A percentile compares a stretch with the other conserved stretches of the same genome.
Evolutionary conservation across 1,140 invertebrate genomes (phyloP).

Genomic region (Drosophila melanica): DNA sequence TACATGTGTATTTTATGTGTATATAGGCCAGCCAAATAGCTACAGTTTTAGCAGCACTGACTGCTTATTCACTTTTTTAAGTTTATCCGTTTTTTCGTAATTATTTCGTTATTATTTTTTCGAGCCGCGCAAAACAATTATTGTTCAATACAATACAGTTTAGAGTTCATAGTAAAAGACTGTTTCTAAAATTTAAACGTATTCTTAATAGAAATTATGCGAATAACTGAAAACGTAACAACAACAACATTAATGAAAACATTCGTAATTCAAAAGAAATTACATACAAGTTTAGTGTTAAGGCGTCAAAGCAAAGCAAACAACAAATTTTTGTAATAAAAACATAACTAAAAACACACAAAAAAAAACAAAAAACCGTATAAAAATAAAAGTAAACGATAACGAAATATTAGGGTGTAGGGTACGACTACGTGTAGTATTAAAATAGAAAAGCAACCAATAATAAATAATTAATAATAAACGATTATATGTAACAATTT

Average conservation of each 20-base stretch:
- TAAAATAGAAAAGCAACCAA: conserved; percentile 44
- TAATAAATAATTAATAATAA: conserved; percentile 37
- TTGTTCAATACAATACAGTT: conserved; percentile 54
- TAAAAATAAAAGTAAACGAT: conserved; percentile 36
- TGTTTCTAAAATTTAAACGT: conserved; percentile 74
- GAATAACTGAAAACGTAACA: conserved; percentile 26
- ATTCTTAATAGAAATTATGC: conserved; percentile 49
- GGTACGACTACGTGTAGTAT: conserved; percentile 45
- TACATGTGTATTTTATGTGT: conserved; percentile 10
- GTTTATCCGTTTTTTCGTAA: conserved; percentile 9
- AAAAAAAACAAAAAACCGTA: conserved; percentile 2
- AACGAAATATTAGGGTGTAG: conserved; percentile 67
- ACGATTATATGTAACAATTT: conserved; percentile 53
- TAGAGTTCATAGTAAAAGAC: conserved; percentile 82
- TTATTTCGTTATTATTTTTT: not conserved
- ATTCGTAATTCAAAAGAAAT: conserved; percentile 28
- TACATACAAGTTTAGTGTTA: conserved; percentile 59
- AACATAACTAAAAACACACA: conserved; percentile 33
- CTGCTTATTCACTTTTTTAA: conserved; percentile 14
- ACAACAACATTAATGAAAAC: conserved; percentile 24
- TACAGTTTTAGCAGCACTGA: conserved; percentile 47
- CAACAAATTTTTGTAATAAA: conserved; percentile 64
- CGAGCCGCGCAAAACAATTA: conserved; percentile 19
- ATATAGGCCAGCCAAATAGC: conserved; percentile 70
- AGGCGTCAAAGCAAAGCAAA: conserved; percentile 52